phyloP scores from a whole-genome alignment of 2,888 invertebrate genomes.

The Colletes collaris region DNA sequence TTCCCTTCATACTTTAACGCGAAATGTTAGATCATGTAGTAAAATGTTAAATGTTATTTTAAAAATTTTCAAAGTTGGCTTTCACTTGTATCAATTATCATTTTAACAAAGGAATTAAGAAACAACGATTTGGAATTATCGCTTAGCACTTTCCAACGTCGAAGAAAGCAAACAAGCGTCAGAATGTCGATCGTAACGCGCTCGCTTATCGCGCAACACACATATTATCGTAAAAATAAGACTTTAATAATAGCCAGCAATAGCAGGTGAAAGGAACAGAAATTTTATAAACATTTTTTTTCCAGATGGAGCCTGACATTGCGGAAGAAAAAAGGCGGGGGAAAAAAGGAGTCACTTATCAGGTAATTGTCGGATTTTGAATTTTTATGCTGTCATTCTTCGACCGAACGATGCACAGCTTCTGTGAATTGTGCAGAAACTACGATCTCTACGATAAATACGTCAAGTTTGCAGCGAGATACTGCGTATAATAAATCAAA shows the following conservation, averaged over 20 bases:
- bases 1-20: too few relatives aligned
- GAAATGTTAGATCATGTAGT: too few relatives aligned
- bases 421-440: not conserved
- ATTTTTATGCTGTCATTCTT: too few relatives aligned
- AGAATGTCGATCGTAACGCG: not conserved
- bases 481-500: not conserved
- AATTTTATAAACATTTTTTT: not conserved
- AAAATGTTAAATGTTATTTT: too few relatives aligned
- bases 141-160: not conserved
- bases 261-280: not conserved
- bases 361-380: slow-evolving; percentile 51
- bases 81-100: too few relatives aligned
- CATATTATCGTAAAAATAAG: not conserved
- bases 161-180: not conserved
- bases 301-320: slow-evolving; percentile 48
- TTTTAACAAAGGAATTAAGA: too few relatives aligned
- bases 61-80: too few relatives aligned
- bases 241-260: not conserved
- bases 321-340: slow-evolving; percentile 52
- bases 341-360: slow-evolving; percentile 60
- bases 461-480: not conserved
- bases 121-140: not conserved
- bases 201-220: not conserved
- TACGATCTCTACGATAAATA: not conserved
- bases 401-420: too few relatives aligned